Evolutionary conservation across 2,888 invertebrate species (phyloP).

Genomic region (Brachypalpus laphriformis): DNA sequence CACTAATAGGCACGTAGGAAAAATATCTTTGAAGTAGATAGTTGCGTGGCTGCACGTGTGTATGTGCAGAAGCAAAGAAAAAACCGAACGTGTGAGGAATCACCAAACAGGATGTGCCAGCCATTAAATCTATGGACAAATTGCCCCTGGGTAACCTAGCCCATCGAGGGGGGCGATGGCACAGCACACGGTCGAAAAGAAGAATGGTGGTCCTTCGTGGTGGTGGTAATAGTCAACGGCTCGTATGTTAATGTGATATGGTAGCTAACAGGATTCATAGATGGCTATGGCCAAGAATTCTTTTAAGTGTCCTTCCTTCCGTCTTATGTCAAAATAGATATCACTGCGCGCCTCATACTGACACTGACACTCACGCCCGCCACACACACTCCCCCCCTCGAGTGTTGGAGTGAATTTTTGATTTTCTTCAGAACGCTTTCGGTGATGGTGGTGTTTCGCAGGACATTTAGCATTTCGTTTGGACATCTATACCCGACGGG

Average conservation of each 20-base stretch:
- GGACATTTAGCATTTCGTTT: slow-evolving; percentile 69
- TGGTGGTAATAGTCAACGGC: slow-evolving; percentile 69
- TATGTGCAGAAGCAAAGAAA: slow-evolving; percentile 9
- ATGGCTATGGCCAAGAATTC: slow-evolving; percentile 51
- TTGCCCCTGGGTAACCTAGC: slow-evolving; percentile 63
- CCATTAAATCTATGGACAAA: slow-evolving; percentile 74
- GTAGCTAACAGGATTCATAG: slow-evolving; percentile 55
- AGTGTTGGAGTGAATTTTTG: slow-evolving; percentile 68
- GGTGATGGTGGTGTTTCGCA: slow-evolving; percentile 30
- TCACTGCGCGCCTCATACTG: slow-evolving; percentile 42
- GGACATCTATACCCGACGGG: slow-evolving; percentile 66
- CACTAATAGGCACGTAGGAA: slow-evolving; percentile 73
- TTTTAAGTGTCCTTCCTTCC: slow-evolving; percentile 67
- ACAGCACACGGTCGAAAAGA: slow-evolving; percentile 9
- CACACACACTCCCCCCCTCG: neutral
- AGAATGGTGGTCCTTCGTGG: slow-evolving; percentile 5
- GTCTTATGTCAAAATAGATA: slow-evolving; percentile 55
- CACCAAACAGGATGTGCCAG: slow-evolving; percentile 70
- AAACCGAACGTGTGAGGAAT: slow-evolving; percentile 67
- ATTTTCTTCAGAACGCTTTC: slow-evolving; percentile 40
- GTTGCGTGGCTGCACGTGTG: slow-evolving; percentile 65
- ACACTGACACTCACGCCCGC: neutral
- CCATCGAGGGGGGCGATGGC: neutral
- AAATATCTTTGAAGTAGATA: slow-evolving; percentile 71
- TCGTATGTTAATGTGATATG: slow-evolving; percentile 74